A percentile compares a stretch with the other conserved stretches of the same genome.
These are phyloP conservation scores for Cebidichthys violaceus DNA, from an alignment of 2,113 vertebrate genomes.

Conservation along the genomic window DNA sequence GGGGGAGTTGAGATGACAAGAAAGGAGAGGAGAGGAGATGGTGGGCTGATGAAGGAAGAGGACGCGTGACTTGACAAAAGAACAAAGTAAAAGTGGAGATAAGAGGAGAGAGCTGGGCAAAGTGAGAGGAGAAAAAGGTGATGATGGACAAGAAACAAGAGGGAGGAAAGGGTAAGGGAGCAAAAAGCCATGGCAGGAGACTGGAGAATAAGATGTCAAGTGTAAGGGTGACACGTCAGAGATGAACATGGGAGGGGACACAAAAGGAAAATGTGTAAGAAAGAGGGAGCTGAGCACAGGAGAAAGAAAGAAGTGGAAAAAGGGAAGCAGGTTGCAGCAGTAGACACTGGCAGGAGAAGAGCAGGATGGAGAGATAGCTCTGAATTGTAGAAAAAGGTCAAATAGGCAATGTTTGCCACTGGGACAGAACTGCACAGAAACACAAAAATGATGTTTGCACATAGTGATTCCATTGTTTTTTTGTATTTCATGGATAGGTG, in stretches of 20 bases:
- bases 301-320: not conserved
- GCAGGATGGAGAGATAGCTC: not conserved
- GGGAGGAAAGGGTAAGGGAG: not conserved
- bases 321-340: not conserved
- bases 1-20: not conserved
- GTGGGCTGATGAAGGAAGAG: constrained; percentile 14
- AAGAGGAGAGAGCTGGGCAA: not conserved
- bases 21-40: not conserved
- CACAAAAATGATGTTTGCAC: constrained; percentile 47
- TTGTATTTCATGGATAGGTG: constrained; percentile 65
- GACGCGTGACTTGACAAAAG: constrained; percentile 14
- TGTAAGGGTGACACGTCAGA: not conserved
- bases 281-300: not conserved
- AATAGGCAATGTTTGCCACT: constrained; percentile 41
- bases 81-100: constrained; percentile 23
- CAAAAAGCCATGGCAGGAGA: constrained; percentile 11
- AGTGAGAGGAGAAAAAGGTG: not conserved
- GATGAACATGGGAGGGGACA: constrained; percentile 12
- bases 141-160: constrained; percentile 22
- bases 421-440: constrained; percentile 22
- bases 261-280: not conserved
- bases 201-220: not conserved
- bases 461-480: constrained; percentile 43
- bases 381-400: constrained; percentile 29
- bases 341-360: not conserved